Evolutionary conservation across 2,888 invertebrate genomes (phyloP).

Genomic region (Polyploca ridens): DNA sequence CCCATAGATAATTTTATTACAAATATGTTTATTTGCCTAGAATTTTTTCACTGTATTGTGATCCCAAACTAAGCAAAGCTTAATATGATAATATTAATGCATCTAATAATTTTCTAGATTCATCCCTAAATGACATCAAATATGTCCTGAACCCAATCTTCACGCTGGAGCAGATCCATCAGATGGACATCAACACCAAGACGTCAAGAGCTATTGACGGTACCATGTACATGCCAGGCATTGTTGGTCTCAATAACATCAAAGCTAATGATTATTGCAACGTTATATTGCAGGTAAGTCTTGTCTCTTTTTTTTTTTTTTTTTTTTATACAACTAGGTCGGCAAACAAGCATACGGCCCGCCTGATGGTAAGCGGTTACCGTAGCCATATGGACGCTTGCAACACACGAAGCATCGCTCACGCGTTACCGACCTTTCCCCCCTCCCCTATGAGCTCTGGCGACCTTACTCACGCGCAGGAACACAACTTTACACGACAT

Average conservation of each 20-base stretch:
- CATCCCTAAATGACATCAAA: conserved; percentile 98
- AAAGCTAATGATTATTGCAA: conserved; percentile 99
- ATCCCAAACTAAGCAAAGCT: neutral
- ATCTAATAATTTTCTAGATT: conserved; percentile 84
- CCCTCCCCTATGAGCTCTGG: too few species aligned
- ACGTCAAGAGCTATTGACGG: conserved; percentile 98
- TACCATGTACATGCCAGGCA: conserved; percentile 97
- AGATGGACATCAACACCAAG: conserved; percentile 92
- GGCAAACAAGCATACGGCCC: too few species aligned
- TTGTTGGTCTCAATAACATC: conserved; percentile 99
- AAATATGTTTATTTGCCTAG: too few species aligned
- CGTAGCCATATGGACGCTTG: too few species aligned
- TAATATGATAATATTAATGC: neutral
- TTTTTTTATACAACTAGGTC: too few species aligned
- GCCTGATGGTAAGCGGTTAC: too few species aligned
- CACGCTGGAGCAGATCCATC: conserved; percentile 91
- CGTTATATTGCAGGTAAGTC: conserved; percentile 95
- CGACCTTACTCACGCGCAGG: too few species aligned
- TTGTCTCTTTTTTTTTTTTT: neutral
- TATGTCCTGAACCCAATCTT: conserved; percentile 99
- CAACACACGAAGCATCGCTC: too few species aligned
- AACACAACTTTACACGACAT: too few species aligned
- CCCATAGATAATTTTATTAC: too few species aligned
- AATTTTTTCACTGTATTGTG: too few species aligned
- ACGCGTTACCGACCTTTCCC: too few species aligned